Conservation (phyloP, 2,888 invertebrate species). For the Poecilobothrus nobilitatus region DNA sequence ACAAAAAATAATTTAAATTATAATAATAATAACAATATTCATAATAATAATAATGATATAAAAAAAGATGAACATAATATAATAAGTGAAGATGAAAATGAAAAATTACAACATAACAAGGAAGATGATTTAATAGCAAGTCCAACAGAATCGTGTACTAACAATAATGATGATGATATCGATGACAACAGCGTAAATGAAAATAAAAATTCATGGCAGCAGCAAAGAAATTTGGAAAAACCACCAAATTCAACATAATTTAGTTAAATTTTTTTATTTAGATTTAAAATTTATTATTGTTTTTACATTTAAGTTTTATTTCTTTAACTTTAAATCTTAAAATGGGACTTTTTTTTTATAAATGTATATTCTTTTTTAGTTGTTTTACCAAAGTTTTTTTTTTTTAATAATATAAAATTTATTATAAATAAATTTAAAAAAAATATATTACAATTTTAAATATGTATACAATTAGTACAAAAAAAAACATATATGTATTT, state of each 20-base stretch:
- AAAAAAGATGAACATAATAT: slow-evolving; percentile 27
- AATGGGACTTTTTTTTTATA: too few species aligned
- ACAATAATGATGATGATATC: slow-evolving; percentile 11
- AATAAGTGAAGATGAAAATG: slow-evolving; percentile 26
- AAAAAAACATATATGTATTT: background rate
- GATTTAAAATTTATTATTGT: background rate
- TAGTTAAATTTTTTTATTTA: background rate
- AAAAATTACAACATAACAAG: slow-evolving; percentile 21
- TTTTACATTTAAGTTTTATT: slow-evolving; percentile 20
- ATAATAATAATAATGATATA: slow-evolving; percentile 23
- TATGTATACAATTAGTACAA: background rate
- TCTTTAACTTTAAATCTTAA: slow-evolving; percentile 20
- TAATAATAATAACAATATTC: slow-evolving; percentile 24
- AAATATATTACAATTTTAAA: slow-evolving; percentile 23
- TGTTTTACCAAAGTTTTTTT: too few species aligned
- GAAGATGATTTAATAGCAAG: slow-evolving; percentile 20
- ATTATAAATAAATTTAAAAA: slow-evolving; percentile 25
- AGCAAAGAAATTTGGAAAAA: background rate
- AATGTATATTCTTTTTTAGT: too few species aligned
- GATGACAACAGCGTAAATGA: slow-evolving; percentile 19
- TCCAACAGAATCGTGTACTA: slow-evolving; percentile 7
- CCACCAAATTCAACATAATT: background rate
- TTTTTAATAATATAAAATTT: slow-evolving; percentile 16
- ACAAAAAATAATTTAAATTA: background rate
- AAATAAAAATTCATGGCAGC: background rate